Percentiles rank a stretch among this genome's conserved stretches.
Evolutionary conservation across 2,888 invertebrate genomes (phyloP).

Genomic region (Adineta ricciae): DNA sequence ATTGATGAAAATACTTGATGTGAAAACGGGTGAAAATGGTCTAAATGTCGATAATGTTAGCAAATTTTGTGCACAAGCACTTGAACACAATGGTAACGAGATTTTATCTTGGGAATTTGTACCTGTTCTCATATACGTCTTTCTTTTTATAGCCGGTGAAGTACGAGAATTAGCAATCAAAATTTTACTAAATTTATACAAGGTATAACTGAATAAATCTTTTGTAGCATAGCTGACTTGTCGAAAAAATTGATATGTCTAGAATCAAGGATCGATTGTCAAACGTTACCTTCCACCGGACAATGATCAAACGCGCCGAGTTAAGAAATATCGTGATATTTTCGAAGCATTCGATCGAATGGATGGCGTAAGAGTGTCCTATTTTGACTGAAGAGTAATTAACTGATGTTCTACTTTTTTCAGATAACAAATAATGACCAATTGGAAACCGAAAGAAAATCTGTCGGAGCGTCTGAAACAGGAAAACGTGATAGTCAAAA

Average conservation of each 20-base stretch:
- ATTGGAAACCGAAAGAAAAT: background rate
- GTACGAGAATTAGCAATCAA: slow-evolving; percentile 45
- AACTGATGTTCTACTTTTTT: background rate
- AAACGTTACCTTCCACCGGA: slow-evolving; percentile 81
- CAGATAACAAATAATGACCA: background rate
- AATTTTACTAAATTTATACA: slow-evolving; percentile 45
- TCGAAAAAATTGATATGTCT: slow-evolving; percentile 48
- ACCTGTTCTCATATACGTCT: slow-evolving; percentile 36
- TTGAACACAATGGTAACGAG: slow-evolving; percentile 28
- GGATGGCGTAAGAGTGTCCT: slow-evolving; percentile 59
- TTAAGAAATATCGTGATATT: slow-evolving; percentile 75
- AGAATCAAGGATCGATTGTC: slow-evolving; percentile 66
- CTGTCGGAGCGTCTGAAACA: background rate
- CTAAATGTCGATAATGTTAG: slow-evolving; percentile 36
- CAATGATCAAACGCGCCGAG: slow-evolving; percentile 77
- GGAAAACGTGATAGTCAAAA: background rate
- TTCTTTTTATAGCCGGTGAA: slow-evolving; percentile 41
- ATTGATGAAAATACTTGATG: slow-evolving; percentile 42
- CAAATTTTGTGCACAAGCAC: slow-evolving; percentile 33
- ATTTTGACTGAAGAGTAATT: too few relatives aligned
- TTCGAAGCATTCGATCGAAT: slow-evolving; percentile 86
- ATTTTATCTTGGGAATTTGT: slow-evolving; percentile 8
- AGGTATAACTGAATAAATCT: background rate
- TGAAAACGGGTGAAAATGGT: slow-evolving; percentile 36
- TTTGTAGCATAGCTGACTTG: too few relatives aligned